Evolutionary conservation across 2,797 vertebrate genomes (phyloP), one percentile per base, ranked within the genome.

Genomic region (Notolepis coatsorum): DNA sequence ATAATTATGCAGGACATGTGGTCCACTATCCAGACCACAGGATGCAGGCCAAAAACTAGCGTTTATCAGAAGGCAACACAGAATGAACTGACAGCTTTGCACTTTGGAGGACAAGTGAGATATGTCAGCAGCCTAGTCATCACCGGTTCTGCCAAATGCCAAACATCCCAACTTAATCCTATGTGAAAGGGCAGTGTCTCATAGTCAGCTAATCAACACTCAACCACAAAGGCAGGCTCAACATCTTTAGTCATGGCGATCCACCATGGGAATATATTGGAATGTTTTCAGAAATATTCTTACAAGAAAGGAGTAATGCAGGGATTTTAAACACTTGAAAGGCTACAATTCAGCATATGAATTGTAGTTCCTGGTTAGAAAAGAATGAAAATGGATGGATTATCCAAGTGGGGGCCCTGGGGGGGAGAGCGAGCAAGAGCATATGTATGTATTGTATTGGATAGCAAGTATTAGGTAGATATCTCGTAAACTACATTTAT

Each of bases 81-180:
- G 57, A 82, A 84, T 63, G 68, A 87, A 88, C 76, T 4, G 77
- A 79, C 62, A 82, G 56, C 74, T 23, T 60, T 58, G 87, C 87
- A 85, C 51, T 75, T 80, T 78, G 68, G 45, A 56, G 57, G 45
- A 56, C 27, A 62, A 69, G 42, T 47, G 57, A 79, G 50, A 70
- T 65, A 73, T 68, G 81, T 85, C 86, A 84, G 84, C 72, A 78
- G 64, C 79, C 65, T 71, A 49, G 64, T 65, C 75, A 68, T 72
- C 68, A 47, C 54, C 57, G 12, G 48, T 50, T 53, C 68, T 74
- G 84, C 83, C 82, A 84, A 88, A 83, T 74, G 84, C 83, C 82
- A 84, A 88, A 83, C 71, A 88, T 85, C 88, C 85, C 71, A 35
- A 53, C 66, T 72, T 82, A 88, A 89, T 86, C 88, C 86, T 33